phyloP scores from a whole-genome alignment of 1,140 invertebrate species.

The Drosophila ironensis region DNA sequence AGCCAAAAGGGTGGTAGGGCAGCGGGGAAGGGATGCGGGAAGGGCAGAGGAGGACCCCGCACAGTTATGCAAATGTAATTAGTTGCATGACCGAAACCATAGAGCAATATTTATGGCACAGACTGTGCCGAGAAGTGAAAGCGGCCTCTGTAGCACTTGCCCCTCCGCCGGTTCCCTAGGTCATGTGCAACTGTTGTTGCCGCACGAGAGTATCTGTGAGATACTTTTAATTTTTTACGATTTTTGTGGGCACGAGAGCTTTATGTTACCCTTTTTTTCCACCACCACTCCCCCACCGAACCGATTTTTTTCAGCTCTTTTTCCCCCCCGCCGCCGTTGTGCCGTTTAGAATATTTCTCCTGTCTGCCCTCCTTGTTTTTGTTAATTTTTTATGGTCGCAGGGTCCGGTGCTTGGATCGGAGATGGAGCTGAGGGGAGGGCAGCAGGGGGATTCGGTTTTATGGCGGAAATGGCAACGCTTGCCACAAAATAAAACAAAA shows the following conservation, averaged over 20 bases:
- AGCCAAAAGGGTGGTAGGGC: not conserved
- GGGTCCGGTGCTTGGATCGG: constrained; percentile 29
- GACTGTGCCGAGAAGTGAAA: constrained; percentile 63
- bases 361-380: constrained; percentile 54
- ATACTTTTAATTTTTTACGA: constrained; percentile 78
- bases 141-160: constrained; percentile 21
- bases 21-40: not conserved
- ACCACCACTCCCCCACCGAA: not conserved
- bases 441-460: constrained; percentile 50
- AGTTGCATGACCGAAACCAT: constrained; percentile 76
- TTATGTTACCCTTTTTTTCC: constrained; percentile 46
- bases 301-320: constrained; percentile 21
- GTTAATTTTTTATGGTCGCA: constrained; percentile 74
- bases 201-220: constrained; percentile 56
- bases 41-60: constrained; percentile 10
- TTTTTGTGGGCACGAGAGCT: constrained; percentile 62
- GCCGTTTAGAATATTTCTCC: constrained; percentile 65
- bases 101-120: constrained; percentile 77
- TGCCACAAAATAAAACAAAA: constrained; percentile 78
- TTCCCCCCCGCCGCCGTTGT: too few species aligned
- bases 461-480: constrained; percentile 75
- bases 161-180: not conserved
- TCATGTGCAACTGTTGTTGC: constrained; percentile 55
- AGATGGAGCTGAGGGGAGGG: not conserved
- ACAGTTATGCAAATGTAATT: constrained; percentile 76